Base-by-base conservation (phyloP, 2,113 vertebrate genomes). In the Chionis minor region DNA sequence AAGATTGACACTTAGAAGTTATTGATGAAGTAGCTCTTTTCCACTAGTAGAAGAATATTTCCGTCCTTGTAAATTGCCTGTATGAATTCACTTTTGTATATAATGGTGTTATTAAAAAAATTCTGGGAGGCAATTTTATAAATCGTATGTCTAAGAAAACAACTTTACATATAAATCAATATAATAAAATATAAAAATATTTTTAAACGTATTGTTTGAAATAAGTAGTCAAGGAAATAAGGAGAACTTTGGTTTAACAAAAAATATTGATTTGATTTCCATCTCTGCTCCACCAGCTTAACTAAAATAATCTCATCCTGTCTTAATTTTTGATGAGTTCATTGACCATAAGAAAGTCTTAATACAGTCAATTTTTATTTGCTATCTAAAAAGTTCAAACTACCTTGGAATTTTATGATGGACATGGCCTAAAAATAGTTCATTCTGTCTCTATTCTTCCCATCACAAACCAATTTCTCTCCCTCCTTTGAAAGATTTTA, bases 401-500 rank as follows among this genome's bases (percentile, higher is more conserved):
- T 28, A 6, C 67, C 16, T 72, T 51, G 24, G 10, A 81, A 55
- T n/a, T 62, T 66, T 67, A 40, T 56, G 59, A 55, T 40, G 9
- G 35, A 47, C 10, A 23, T 35, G 10, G 8, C 10, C 28, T 51
- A 61, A 61, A 75, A 62, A 30, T 33, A 70, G 16, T 51, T 70
- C 3, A 42, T 33, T 71, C 22, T 85, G 19, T 15, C 19, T 85
- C 28, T 71, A 3, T 66, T 92, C 20, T 75, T 28, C 69, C 32
- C 0, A 1, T 51, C 51, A 59, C 3, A 71, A 77, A 59, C 14
- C 0, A 71, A 54, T 61, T 38, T 81, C 0, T 0, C 3, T 67
- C 62, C 27, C 16, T 0, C 1, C 58, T 45, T 81, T 66, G 15
- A 71, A 67, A 73, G 30, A 65, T 44, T 51, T 52, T 72, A 72